A percentile compares a stretch with the other conserved stretches of the same genome.
phyloP scores from a whole-genome alignment of 2,797 vertebrate genomes.

The Oreortyx pictus region DNA sequence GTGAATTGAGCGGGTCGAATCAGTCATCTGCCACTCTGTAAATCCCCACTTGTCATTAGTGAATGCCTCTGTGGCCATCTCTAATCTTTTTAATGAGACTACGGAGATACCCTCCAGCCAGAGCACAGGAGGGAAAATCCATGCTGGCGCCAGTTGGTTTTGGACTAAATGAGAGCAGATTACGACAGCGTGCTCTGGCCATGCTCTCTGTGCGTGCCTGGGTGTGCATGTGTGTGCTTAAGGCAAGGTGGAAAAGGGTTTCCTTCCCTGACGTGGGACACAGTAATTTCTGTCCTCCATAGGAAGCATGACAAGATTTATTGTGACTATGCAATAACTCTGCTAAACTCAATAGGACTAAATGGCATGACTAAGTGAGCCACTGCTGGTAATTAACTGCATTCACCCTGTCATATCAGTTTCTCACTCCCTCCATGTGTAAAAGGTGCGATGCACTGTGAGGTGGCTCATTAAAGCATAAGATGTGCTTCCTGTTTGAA shows the following conservation, averaged over 20 bases:
- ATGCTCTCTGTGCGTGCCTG: not conserved
- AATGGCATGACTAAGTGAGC: not conserved
- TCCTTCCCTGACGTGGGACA: not conserved
- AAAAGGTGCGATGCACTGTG: not conserved
- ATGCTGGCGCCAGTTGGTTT: slow-evolving; percentile 28
- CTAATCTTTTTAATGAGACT: slow-evolving; percentile 77
- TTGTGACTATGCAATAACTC: not conserved
- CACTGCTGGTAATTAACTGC: not conserved
- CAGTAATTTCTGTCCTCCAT: not conserved
- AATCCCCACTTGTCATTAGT: slow-evolving; percentile 59
- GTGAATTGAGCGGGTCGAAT: slow-evolving; percentile 58
- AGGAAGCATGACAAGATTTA: slow-evolving; percentile 7
- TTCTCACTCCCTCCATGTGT: not conserved
- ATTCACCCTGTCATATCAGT: not conserved
- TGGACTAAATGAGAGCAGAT: slow-evolving; percentile 18
- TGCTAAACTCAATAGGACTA: not conserved
- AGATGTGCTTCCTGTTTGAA: not conserved
- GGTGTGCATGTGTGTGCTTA: not conserved
- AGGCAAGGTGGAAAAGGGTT: not conserved
- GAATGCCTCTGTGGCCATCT: slow-evolving; percentile 72
- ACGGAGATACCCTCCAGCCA: slow-evolving; percentile 60
- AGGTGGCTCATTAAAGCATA: not conserved
- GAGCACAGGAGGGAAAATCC: slow-evolving; percentile 26
- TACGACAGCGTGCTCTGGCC: not conserved
- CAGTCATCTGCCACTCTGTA: slow-evolving; percentile 69